phyloP scores from a whole-genome alignment of 2,113 vertebrate species.

The Antechinus flavipes region DNA sequence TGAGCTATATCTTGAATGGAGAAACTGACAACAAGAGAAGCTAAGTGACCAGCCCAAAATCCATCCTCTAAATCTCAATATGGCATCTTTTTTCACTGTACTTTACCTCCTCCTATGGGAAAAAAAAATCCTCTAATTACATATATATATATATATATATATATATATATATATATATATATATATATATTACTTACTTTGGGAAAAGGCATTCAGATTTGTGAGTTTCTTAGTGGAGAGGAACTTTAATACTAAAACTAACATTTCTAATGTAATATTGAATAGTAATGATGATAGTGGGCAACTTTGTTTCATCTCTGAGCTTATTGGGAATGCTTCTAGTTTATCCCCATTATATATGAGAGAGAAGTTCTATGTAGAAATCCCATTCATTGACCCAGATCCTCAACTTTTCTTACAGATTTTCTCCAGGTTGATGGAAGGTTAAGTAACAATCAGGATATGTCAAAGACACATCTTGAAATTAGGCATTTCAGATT shows the following conservation, averaged over 20 bases:
- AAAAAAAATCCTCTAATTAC: background rate
- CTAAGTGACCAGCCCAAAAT: background rate
- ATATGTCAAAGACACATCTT: background rate
- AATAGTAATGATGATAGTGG: too few relatives aligned
- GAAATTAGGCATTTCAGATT: background rate
- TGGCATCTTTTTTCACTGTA: background rate
- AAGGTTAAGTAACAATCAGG: background rate
- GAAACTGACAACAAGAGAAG: background rate
- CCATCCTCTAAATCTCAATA: background rate
- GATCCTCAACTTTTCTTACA: background rate
- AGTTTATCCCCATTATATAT: too few relatives aligned
- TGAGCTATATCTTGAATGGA: background rate
- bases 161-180: background rate
- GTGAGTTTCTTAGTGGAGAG: background rate
- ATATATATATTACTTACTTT: background rate
- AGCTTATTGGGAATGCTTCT: too few relatives aligned
- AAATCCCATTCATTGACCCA: background rate
- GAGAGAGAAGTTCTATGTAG: background rate
- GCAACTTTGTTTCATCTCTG: too few relatives aligned
- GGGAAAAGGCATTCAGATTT: background rate
- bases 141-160: too few relatives aligned
- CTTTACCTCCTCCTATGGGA: background rate
- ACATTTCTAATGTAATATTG: too few relatives aligned
- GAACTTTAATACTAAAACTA: background rate
- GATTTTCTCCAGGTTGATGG: background rate